These are phyloP conservation scores for Drosophila guanche DNA, from an alignment of 1,140 invertebrate genomes.

Conservation along the genomic window DNA sequence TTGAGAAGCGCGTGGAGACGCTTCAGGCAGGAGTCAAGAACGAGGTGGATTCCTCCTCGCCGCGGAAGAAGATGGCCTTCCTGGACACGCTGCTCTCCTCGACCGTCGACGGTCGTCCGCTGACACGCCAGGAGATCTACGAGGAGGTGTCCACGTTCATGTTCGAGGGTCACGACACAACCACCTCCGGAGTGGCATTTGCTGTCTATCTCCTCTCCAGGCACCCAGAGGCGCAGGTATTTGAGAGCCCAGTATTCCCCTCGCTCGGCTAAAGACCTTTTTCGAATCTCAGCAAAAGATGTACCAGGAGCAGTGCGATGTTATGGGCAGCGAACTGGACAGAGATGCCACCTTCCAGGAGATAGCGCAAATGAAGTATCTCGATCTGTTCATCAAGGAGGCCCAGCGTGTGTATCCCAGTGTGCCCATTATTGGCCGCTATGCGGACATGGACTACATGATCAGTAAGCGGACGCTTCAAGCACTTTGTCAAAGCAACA, in stretches of 20 bases:
- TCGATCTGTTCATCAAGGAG: constrained; percentile 88
- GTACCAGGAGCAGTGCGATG: constrained; percentile 84
- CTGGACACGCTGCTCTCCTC: constrained; percentile 76
- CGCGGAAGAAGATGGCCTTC: constrained; percentile 68
- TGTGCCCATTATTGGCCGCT: constrained; percentile 87
- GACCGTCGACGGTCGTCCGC: constrained; percentile 84
- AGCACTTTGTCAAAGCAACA: no score
- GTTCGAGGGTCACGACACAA: constrained; percentile 86
- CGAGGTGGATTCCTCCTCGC: constrained; percentile 23
- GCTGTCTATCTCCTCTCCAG: constrained; percentile 73
- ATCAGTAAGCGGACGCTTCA: constrained; percentile 53
- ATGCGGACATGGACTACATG: constrained; percentile 61
- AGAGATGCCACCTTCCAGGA: constrained; percentile 85
- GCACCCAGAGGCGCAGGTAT: constrained; percentile 77
- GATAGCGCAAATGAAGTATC: constrained; percentile 87
- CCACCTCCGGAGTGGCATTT: constrained; percentile 81
- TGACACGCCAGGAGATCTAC: constrained; percentile 87
- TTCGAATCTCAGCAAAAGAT: constrained; percentile 83
- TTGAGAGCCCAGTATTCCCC: no score
- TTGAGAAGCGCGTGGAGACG: constrained; percentile 62
- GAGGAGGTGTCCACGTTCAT: constrained; percentile 90
- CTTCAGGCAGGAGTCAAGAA: constrained; percentile 19
- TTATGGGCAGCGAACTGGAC: constrained; percentile 84
- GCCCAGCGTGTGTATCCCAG: constrained; percentile 87
- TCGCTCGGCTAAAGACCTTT: no score